Evolutionary conservation across 1,140 invertebrate genomes (phyloP).

Genomic region (Onthophagus taurus): DNA sequence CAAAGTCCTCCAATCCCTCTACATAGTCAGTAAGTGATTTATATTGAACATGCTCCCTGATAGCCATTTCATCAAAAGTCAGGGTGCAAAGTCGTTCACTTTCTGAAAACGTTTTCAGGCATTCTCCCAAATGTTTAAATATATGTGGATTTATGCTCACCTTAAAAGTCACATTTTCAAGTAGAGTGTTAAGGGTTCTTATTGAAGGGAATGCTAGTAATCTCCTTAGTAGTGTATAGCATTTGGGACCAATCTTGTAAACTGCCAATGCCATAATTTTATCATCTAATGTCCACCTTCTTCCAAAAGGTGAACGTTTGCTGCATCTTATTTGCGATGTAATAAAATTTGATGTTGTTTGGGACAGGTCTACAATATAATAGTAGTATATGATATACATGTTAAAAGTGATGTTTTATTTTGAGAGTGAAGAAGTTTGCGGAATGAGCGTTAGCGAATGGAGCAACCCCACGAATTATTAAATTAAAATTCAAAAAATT

Average conservation of each 20-base stretch:
- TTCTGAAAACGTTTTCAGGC: neutral
- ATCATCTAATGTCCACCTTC: neutral
- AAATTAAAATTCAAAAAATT: too few relatives aligned
- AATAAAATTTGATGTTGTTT: too few relatives aligned
- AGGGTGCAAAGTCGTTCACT: neutral
- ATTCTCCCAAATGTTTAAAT: neutral
- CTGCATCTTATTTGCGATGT: too few relatives aligned
- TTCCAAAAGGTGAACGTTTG: neutral
- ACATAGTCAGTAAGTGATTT: neutral
- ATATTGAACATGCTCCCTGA: neutral
- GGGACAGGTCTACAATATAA: too few relatives aligned
- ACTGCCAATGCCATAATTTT: neutral
- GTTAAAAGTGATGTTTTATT: too few relatives aligned
- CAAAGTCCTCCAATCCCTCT: neutral
- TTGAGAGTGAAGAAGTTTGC: too few relatives aligned
- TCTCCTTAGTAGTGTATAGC: neutral
- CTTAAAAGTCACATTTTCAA: neutral
- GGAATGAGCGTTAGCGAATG: too few relatives aligned
- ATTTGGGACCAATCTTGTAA: neutral
- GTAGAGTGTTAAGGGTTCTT: neutral
- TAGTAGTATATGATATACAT: too few relatives aligned
- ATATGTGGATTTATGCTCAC: neutral
- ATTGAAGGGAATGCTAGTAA: neutral
- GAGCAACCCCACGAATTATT: too few relatives aligned
- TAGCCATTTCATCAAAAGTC: slow-evolving; percentile 1